Evolutionary conservation across 2,797 vertebrate genomes (phyloP).

Genomic region (Erethizon dorsatum): DNA sequence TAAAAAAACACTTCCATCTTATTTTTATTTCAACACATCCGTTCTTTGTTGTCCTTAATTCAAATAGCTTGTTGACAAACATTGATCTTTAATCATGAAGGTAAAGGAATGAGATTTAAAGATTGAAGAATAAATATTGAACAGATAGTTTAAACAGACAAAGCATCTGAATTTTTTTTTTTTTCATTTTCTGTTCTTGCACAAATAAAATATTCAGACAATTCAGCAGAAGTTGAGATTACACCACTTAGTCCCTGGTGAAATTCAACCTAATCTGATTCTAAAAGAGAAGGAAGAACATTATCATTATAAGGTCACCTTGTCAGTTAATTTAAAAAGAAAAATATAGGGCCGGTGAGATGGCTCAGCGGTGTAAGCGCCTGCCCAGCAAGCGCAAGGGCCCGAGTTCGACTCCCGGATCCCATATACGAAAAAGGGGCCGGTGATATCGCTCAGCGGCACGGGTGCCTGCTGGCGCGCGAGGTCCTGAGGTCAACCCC

Average conservation of each 20-base stretch:
- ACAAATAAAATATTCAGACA: neutral
- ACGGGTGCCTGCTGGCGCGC: too few species aligned
- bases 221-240: neutral
- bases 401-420: too few species aligned
- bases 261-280: neutral
- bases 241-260: neutral
- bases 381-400: too few species aligned
- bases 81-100: constrained; percentile 22
- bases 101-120: constrained; percentile 19
- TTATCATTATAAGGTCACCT: neutral
- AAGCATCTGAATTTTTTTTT: neutral
- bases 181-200: neutral
- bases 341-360: neutral
- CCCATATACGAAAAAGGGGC: too few species aligned
- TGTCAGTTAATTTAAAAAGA: neutral
- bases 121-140: constrained; percentile 31
- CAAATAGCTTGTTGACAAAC: neutral
- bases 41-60: constrained; percentile 28
- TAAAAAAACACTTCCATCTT: neutral
- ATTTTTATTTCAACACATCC: neutral
- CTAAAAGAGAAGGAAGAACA: neutral
- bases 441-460: too few species aligned
- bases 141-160: constrained; percentile 14
- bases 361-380: too few species aligned
- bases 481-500: too few species aligned